Percentiles rank a stretch among this genome's conserved stretches.
phyloP scores from a whole-genome alignment of 2,113 vertebrate species.

The Pomatostomus ruficeps region DNA sequence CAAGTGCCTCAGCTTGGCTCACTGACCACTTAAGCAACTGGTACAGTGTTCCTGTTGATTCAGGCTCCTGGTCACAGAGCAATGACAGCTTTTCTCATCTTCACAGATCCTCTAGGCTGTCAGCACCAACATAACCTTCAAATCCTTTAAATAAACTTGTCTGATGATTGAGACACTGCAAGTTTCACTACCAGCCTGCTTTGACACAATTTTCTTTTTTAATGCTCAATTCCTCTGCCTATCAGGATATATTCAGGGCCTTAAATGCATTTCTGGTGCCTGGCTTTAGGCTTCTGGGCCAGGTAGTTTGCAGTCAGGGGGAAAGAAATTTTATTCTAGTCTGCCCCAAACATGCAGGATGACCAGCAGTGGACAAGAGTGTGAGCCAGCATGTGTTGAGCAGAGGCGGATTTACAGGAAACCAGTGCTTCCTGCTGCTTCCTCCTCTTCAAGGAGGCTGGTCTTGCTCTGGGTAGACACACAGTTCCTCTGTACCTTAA shows the following conservation, averaged over 20 bases:
- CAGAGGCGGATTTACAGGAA: neutral
- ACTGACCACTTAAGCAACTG: neutral
- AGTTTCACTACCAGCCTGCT: neutral
- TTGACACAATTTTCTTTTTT: neutral
- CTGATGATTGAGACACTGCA: neutral
- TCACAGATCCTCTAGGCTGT: neutral
- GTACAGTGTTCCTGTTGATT: neutral
- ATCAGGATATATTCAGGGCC: neutral
- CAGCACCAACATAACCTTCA: neutral
- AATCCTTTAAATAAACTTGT: neutral
- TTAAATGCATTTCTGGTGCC: neutral
- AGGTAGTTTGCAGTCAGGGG: neutral
- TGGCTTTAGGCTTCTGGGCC: neutral
- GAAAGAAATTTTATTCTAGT: neutral
- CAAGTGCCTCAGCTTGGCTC: neutral
- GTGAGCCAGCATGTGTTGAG: neutral
- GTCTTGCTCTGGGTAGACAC: neutral
- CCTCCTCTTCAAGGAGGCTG: neutral
- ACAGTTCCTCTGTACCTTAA: neutral
- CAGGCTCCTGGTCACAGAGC: neutral
- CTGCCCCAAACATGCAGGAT: neutral
- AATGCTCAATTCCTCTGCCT: neutral
- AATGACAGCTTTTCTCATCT: neutral
- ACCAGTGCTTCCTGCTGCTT: neutral
- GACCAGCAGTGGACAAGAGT: neutral